Evolutionary conservation across 2,113 vertebrate species (phyloP), one percentile per base, ranked within the genome.

Genomic region (Turnix velox): DNA sequence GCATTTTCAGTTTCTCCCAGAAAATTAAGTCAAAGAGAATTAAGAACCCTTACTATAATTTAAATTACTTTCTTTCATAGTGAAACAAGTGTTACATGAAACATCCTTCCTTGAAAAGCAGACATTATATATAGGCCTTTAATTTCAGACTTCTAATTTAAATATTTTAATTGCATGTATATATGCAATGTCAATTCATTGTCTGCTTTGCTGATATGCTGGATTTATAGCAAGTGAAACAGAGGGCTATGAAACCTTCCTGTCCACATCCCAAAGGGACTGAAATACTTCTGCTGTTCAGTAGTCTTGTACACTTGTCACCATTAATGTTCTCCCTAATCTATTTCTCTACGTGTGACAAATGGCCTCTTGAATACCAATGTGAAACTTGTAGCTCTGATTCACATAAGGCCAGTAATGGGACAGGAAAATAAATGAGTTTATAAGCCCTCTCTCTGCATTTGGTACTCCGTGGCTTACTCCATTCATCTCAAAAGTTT

Each of bases 281-380:
- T 45, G 42, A 80, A 92, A 71, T 61, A 40, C n/a, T 59, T 84
- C 68, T 94, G 6, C 61, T 75, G 5, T 67, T 91, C 80, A 25
- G 49, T 49, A 80, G 68, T 46, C 40, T 74, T 48, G n/a, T 84
- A 52, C 58, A 46, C 74, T 88, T 88, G 83, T 59, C 80, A 68
- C 61, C 25, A 49, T 78, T 90, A 78, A 63, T 63, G 25, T 67
- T 73, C 27, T 28, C 22, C n/a, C 37, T 86, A 67, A 81, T 88
- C 78, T 90, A 81, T 93, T 94, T 75, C 54, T 66, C 30, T 37
- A 2, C 68, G 79, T 88, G 65, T 86, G 76, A 94, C 80, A 92
- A 88, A 94, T 72, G 68, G 63, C 51, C 51, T 83, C 25, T 65
- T 90, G 73, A 93, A 84, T 65, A 61, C 61, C 62, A 75, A 1